phyloP scores from a whole-genome alignment of 1,140 invertebrate genomes.

The Drosophila mojavensis region DNA sequence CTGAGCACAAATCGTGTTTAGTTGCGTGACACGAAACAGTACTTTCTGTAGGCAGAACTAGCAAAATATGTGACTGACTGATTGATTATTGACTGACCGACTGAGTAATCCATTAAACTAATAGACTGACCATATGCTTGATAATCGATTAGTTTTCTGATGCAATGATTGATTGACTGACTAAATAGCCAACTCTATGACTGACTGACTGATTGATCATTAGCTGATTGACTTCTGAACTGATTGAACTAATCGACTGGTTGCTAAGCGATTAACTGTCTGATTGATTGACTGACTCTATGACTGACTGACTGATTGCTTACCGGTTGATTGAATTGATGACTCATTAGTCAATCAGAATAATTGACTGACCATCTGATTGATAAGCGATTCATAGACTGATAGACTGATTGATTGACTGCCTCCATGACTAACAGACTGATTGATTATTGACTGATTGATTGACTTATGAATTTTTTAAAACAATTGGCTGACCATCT shows the following conservation, averaged over 20 bases:
- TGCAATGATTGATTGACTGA: background rate
- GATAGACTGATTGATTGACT: too few relatives aligned
- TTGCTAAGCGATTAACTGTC: too few relatives aligned
- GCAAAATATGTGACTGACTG: too few relatives aligned
- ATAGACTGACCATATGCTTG: too few relatives aligned
- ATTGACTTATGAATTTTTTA: too few relatives aligned
- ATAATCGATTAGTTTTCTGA: too few relatives aligned
- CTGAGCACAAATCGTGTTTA: constrained; percentile 1
- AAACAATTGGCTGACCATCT: too few relatives aligned
- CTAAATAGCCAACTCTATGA: background rate
- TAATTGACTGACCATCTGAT: background rate
- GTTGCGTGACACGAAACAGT: background rate
- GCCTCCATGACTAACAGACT: too few relatives aligned
- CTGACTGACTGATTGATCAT: background rate
- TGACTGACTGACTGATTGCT: background rate
- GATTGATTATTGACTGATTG: too few relatives aligned
- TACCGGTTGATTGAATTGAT: background rate
- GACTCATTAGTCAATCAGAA: background rate
- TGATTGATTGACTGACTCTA: background rate
- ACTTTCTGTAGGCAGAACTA: background rate
- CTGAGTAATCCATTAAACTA: too few relatives aligned
- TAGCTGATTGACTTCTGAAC: background rate
- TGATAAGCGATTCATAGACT: too few relatives aligned
- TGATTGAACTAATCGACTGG: background rate
- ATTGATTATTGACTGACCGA: too few relatives aligned